Conservation (phyloP, 35 echinoderm and acorn worm species). For the Ophiothrix spiculata region DNA sequence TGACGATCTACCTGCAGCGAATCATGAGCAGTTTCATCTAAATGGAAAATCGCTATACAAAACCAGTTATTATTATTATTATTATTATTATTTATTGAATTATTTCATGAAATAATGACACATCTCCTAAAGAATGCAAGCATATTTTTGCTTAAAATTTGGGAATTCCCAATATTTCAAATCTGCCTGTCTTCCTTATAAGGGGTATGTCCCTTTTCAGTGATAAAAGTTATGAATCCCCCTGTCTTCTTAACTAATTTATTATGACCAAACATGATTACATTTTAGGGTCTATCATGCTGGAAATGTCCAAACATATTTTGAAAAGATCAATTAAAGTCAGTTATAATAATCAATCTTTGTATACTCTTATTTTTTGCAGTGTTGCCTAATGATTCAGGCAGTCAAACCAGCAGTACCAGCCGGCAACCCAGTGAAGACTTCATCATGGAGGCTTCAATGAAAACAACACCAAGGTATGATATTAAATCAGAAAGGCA, state of each 20-base stretch:
- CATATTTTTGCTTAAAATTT: no score
- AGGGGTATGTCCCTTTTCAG: not conserved
- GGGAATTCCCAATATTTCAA: no score
- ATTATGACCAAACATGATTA: not conserved
- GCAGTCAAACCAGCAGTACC: not conserved
- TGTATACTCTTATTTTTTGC: not conserved
- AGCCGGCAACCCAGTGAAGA: conserved; percentile 32
- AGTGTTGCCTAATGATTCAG: conserved; percentile 32
- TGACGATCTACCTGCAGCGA: no score
- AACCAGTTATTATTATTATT: no score
- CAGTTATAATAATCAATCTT: not conserved
- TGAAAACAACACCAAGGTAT: conserved; percentile 17
- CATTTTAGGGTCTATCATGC: not conserved
- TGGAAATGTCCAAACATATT: not conserved
- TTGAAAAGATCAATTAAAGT: not conserved
- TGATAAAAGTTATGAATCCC: not conserved
- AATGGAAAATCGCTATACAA: no score
- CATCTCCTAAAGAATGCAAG: no score
- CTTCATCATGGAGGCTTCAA: conserved; percentile 14
- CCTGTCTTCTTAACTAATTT: not conserved
- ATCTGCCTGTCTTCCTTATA: no score
- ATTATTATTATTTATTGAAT: no score
- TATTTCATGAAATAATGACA: no score
- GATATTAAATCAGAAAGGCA: no score
- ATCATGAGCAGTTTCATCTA: no score